Evolutionary conservation across 2,797 vertebrate genomes (phyloP), one percentile per base, ranked within the genome.

Genomic region (Ptychobarbus kaznakovi): DNA sequence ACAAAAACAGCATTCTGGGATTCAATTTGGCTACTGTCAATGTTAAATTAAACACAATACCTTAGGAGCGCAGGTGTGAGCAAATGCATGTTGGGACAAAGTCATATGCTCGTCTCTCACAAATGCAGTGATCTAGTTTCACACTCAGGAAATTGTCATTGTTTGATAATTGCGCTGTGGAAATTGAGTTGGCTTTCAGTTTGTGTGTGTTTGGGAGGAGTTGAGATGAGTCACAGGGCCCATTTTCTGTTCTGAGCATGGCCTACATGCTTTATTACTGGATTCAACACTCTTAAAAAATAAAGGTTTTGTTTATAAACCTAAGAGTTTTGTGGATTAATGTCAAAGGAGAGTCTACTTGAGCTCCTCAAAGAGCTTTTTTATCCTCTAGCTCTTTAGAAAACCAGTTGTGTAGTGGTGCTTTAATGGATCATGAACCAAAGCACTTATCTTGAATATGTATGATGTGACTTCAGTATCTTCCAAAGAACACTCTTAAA

Each of bases 141-240:
- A 74, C 35, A 44, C 69, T 9, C 4, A 72, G 51, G 53, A 69
- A 66, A 38, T 49, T 25, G 28, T 42, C 25, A 63, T 82, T 46
- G 42, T 65, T 75, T 75, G 42, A 51, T 65, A 16, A 83, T 83
- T 74, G 70, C 35, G 4, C 11, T 35, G 20, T 65, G 70, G 6
- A 75, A 73, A 75, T 40, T 12, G 68, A 40, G 53, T 11, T 16
- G 38, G 9, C 63, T 46, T 72, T 53, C 49, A n/a, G 11, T 74
- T 44, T 86, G 81, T 81, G 44, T 82, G 74, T 70, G 84, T 80
- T 35, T 58, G 20, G n/a, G 25, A 38, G 38, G 35, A 51, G 74
- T 46, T 72, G 28, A 40, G 16, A 42, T 72, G 69, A 46, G n/a
- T 49, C 13, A 32, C 44, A 51, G 44, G 40, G 20, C 76, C 40